A percentile compares a stretch with the other conserved stretches of the same genome.
These are phyloP conservation scores for Archocentrus centrarchus DNA, from an alignment of 2,113 vertebrate genomes.

Conservation along the genomic window DNA sequence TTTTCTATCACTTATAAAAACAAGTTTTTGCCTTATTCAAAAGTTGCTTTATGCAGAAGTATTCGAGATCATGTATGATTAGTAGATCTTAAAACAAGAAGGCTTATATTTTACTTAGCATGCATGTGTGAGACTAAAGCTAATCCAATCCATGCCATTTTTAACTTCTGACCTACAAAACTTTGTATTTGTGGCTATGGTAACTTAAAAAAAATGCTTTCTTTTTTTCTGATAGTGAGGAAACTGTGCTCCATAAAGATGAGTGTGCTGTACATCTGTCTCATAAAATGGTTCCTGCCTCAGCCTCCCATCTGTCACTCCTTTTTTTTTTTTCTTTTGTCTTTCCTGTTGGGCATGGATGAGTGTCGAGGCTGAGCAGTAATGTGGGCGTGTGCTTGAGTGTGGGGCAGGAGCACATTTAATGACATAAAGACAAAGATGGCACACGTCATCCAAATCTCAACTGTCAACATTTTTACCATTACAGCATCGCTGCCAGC, in stretches of 20 bases:
- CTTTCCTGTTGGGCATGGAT: slow-evolving; percentile 41
- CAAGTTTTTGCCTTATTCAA: neutral
- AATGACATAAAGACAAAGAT: slow-evolving; percentile 26
- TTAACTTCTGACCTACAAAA: neutral
- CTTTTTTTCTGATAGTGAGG: neutral
- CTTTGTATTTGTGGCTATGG: neutral
- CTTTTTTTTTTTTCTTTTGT: slow-evolving; percentile 4
- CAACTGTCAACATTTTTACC: slow-evolving; percentile 59
- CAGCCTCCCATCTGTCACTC: slow-evolving; percentile 8
- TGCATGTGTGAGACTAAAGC: neutral
- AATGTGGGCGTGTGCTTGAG: neutral
- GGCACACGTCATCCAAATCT: slow-evolving; percentile 16
- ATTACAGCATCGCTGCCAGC: slow-evolving; percentile 3
- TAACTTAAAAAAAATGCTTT: neutral
- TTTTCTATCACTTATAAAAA: neutral
- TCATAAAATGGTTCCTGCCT: slow-evolving; percentile 55
- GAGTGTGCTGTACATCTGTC: slow-evolving; percentile 30
- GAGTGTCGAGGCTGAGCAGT: slow-evolving; percentile 6
- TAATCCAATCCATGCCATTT: neutral
- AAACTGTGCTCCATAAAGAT: slow-evolving; percentile 8
- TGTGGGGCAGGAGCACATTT: neutral
- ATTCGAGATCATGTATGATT: neutral
- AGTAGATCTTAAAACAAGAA: neutral
- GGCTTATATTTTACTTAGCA: neutral
- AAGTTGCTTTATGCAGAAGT: neutral